Evolutionary conservation across 2,797 vertebrate genomes (phyloP).

Genomic region (Mormyrops attenuatus): DNA sequence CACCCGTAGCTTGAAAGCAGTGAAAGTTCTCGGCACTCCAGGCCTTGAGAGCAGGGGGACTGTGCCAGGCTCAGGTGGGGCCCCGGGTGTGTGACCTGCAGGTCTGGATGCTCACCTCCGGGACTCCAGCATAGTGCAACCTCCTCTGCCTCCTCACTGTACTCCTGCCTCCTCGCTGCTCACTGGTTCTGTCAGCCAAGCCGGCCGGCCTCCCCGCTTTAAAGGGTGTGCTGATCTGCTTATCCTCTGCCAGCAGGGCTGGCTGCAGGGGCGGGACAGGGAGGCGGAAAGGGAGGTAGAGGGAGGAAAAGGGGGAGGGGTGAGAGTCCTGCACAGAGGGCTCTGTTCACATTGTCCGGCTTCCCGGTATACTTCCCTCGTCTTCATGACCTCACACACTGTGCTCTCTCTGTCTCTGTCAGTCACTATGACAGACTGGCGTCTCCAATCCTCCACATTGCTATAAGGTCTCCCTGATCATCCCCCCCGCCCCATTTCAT

Average conservation of each 20-base stretch:
- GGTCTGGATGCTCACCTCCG: background rate
- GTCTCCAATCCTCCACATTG: background rate
- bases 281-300: conserved; percentile 29
- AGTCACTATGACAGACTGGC: background rate
- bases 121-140: background rate
- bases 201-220: background rate
- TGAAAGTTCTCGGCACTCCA: background rate
- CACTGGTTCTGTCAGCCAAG: background rate
- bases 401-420: background rate
- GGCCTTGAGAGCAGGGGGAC: background rate
- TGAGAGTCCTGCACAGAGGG: conserved; percentile 27
- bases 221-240: background rate
- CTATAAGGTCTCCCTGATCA: background rate
- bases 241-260: conserved; percentile 43
- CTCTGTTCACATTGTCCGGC: conserved; percentile 33
- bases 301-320: conserved; percentile 33
- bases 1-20: background rate
- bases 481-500: background rate
- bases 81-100: background rate
- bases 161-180: background rate
- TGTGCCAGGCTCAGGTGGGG: background rate
- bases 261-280: conserved; percentile 34
- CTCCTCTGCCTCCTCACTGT: background rate
- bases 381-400: conserved; percentile 23
- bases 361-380: conserved; percentile 28